Evolutionary conservation across 2,113 vertebrate genomes (phyloP).

Genomic region (Manacus vitellinus): DNA sequence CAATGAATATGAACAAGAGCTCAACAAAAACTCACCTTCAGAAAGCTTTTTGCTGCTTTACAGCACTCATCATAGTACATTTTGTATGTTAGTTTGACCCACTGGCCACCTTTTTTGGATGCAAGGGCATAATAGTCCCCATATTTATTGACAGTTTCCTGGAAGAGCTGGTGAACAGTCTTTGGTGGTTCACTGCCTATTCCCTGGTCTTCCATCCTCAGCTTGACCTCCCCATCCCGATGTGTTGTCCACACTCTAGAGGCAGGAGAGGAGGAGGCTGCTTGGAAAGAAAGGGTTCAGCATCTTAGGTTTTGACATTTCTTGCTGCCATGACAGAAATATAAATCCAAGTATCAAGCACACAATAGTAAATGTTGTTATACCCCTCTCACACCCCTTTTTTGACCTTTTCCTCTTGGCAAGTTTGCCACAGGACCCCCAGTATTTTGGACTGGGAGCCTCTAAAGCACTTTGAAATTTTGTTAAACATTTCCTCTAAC

Average conservation of each 20-base stretch:
- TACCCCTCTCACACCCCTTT: fast-evolving
- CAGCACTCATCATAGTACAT: slow-evolving; percentile 86
- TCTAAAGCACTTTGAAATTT: not conserved
- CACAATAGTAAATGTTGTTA: not conserved
- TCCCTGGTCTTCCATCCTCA: slow-evolving; percentile 80
- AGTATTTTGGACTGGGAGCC: not conserved
- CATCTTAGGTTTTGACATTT: not conserved
- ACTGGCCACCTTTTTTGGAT: slow-evolving; percentile 78
- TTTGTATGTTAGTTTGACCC: slow-evolving; percentile 77
- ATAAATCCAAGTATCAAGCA: not conserved
- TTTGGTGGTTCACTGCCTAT: slow-evolving; percentile 75
- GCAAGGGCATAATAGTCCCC: slow-evolving; percentile 74
- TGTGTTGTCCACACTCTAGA: slow-evolving; percentile 76
- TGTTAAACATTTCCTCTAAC: not conserved
- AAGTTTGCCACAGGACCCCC: not conserved
- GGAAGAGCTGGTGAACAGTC: slow-evolving; percentile 82
- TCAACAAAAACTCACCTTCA: slow-evolving; percentile 79
- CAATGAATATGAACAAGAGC: not conserved
- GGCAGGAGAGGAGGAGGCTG: not conserved
- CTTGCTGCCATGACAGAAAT: not conserved
- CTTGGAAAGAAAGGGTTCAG: not conserved
- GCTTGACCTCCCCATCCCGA: slow-evolving; percentile 77
- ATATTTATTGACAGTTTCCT: slow-evolving; percentile 71
- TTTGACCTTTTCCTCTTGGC: not conserved
- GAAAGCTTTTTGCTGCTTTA: slow-evolving; percentile 84